Evolutionary conservation across 2,888 invertebrate genomes (phyloP).

Genomic region (Drosophila paranaensis): DNA sequence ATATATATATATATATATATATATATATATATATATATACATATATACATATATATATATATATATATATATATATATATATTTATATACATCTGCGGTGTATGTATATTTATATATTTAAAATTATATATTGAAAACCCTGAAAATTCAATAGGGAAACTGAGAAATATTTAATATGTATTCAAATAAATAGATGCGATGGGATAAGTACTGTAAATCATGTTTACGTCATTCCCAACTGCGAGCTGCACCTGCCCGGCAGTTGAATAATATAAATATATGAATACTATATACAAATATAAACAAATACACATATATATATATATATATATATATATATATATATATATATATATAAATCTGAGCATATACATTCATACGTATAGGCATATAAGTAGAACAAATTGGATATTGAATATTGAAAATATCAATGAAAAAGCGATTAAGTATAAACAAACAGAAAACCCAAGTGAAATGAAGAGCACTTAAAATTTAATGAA

Average conservation of each 20-base stretch:
- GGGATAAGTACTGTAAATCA: conserved; percentile 54
- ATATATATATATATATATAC: conserved; percentile 9
- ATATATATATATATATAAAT: neutral
- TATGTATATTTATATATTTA: no score
- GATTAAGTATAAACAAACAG: conserved; percentile 10
- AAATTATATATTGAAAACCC: conserved; percentile 21
- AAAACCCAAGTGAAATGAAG: conserved; percentile 45
- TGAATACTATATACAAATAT: no score
- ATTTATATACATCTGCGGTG: no score
- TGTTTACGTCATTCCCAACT: conserved; percentile 55
- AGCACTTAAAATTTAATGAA: conserved; percentile 75
- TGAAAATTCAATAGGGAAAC: conserved; percentile 25
- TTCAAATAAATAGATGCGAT: conserved; percentile 11
- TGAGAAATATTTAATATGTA: conserved; percentile 18
- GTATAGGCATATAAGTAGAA: conserved; percentile 66
- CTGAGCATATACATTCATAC: conserved; percentile 20
- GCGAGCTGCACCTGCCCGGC: conserved; percentile 8
- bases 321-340: conserved; percentile 23
- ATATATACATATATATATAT: no score
- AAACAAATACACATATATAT: conserved; percentile 6
- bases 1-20: conserved; percentile 13
- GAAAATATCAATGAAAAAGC: conserved; percentile 59
- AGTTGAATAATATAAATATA: conserved; percentile 23
- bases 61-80: no score
- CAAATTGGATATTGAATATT: conserved; percentile 76